Conservation (phyloP, 2,888 invertebrate species). For the Thumatha senex region DNA sequence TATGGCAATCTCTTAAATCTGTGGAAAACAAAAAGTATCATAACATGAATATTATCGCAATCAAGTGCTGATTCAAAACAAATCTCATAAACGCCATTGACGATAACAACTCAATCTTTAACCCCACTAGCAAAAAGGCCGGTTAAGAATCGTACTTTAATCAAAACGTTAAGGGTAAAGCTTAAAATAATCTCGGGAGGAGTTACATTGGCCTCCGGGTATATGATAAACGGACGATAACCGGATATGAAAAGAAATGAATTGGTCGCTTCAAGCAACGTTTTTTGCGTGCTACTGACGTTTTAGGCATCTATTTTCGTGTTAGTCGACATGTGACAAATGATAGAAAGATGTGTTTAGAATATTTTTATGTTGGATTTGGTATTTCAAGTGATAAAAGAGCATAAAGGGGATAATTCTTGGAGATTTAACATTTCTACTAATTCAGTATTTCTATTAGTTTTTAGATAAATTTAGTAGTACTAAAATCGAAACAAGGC, state of each 20-base stretch:
- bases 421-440: too few species aligned
- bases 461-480: too few species aligned
- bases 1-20: too few species aligned
- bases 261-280: constrained; percentile 72
- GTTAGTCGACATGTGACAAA: constrained; percentile 24
- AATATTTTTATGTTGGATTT: constrained; percentile 1
- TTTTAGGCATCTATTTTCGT: constrained; percentile 44
- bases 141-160: constrained; percentile 63
- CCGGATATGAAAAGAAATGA: constrained; percentile 76
- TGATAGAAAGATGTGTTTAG: neutral
- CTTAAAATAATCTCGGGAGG: constrained; percentile 76
- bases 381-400: neutral
- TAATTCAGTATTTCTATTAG: too few species aligned
- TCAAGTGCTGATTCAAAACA: neutral
- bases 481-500: too few species aligned
- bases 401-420: too few species aligned
- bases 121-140: constrained; percentile 29
- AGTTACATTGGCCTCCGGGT: constrained; percentile 67
- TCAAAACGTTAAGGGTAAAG: constrained; percentile 73
- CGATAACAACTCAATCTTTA: constrained; percentile 24
- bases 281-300: constrained; percentile 67
- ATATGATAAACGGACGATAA: constrained; percentile 79
- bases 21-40: too few species aligned
- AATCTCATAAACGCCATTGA: constrained; percentile 14
- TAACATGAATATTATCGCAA: too few species aligned